Conservation (phyloP, 2,888 invertebrate genomes). For the Gibbula magus region DNA sequence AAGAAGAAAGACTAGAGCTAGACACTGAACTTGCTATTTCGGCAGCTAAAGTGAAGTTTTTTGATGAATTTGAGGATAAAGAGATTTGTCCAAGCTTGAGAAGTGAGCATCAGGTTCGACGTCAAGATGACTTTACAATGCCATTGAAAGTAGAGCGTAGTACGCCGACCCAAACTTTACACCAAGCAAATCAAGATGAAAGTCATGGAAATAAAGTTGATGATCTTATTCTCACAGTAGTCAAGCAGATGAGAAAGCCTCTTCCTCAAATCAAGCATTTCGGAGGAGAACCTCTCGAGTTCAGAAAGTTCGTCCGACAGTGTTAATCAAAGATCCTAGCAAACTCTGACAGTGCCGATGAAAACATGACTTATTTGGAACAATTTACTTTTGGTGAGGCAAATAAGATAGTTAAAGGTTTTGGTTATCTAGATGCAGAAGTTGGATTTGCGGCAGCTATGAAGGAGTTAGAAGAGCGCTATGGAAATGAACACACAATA, state of each 20-base stretch:
- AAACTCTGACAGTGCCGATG: conserved; percentile 17
- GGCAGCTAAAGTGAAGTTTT: neutral
- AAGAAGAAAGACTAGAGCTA: neutral
- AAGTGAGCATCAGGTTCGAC: too few relatives aligned
- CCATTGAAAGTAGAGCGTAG: too few relatives aligned
- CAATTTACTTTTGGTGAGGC: conserved; percentile 25
- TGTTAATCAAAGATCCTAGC: conserved; percentile 21
- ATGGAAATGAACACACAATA: conserved; percentile 15
- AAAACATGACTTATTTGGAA: conserved; percentile 23
- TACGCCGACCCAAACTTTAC: too few relatives aligned
- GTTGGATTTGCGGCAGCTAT: neutral
- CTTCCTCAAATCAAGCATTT: conserved; percentile 36
- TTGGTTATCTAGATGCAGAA: neutral
- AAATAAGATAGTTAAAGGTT: neutral
- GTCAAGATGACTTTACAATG: too few relatives aligned
- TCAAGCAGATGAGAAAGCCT: conserved; percentile 29
- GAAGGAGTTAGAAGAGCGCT: neutral
- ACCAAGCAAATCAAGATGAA: too few relatives aligned
- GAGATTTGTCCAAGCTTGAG: too few relatives aligned
- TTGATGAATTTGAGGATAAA: too few relatives aligned
- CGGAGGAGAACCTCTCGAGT: conserved; percentile 35
- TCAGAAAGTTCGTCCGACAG: conserved; percentile 27
- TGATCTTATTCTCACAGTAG: neutral
- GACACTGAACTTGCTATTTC: neutral
- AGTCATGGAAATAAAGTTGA: too few relatives aligned